Evolutionary conservation across 1,140 invertebrate species (phyloP), one percentile per base, ranked within the genome.

Genomic region (Olivierus martensii): DNA sequence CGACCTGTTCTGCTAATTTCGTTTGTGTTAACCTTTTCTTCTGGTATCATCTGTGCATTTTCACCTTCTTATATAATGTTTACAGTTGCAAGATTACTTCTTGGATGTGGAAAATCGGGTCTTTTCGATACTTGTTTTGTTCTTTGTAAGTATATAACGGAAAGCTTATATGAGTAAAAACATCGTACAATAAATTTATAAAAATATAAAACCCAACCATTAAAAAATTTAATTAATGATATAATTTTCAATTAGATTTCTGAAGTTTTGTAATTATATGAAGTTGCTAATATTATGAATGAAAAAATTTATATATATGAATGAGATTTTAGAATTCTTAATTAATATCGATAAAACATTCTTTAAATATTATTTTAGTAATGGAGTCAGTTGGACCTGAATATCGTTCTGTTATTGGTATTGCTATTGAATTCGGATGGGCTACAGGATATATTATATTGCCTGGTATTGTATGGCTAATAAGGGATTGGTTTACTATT

Each of bases 381-480:
- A 73, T 88, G 65, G 86, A 90, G 71, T 83, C 85, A 79, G 83
- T 87, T 17, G 82, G 83, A 1, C 80, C 83, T 0, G 71, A 73
- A 42, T 83, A 81, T 63, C 74, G 86, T 38, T 73, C 81, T 39
- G 71, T 82, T 42, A 81, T 82, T 46, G 84, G 84, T 14, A 79
- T 84, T 44, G 77, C 80, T 7, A 79, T 77, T 61, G 81, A 83
- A 69, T 75, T 82, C 66, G 84, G 84, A 66, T 89, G 87, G 68
- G 81, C 82, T 1, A 62, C 77, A 19, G 85, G 84, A 35, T 83
- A 82, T 51, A 76, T 86, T 63, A 67, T 83, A 41, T 79, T 81
- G 2, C 79, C 80, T 6, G 71, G 67, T 1, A 79, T 84, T 63
- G 84, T 80, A 3, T 84, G 21, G 7, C 6, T 42, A 15, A 3